phyloP scores from a whole-genome alignment of 1,140 invertebrate species.

The Drosophila bifasciata region DNA sequence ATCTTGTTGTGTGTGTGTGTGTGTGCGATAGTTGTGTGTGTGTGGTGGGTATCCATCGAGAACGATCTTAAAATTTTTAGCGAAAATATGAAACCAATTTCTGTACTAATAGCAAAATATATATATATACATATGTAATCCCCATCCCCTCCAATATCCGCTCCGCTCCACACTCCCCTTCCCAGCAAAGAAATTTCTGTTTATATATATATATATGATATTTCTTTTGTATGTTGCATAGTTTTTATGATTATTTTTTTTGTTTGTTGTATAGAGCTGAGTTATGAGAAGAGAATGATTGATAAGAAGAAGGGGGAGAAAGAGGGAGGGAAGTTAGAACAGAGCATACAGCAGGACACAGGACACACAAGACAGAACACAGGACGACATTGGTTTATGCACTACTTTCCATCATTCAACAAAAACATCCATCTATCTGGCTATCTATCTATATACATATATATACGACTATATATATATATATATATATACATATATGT shows the following conservation, averaged over 20 bases:
- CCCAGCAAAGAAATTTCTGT: constrained; percentile 22
- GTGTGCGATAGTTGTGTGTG: not conserved
- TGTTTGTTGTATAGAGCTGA: constrained; percentile 42
- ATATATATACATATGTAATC: constrained; percentile 39
- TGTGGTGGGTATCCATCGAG: constrained; percentile 11
- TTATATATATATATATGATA: constrained; percentile 31
- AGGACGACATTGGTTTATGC: no score
- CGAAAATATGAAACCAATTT: constrained; percentile 41
- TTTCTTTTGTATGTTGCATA: constrained; percentile 61
- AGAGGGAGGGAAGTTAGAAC: no score
- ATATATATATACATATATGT: constrained; percentile 17
- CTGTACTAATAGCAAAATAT: constrained; percentile 69
- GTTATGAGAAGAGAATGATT: constrained; percentile 7
- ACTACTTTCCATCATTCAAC: not conserved
- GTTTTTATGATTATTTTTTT: constrained; percentile 56
- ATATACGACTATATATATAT: constrained; percentile 10
- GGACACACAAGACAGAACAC: constrained; percentile 1
- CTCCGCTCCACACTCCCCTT: not conserved
- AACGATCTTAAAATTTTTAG: constrained; percentile 29
- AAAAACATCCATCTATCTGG: constrained; percentile 21
- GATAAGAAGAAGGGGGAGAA: no score
- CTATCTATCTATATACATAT: not conserved
- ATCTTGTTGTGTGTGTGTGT: constrained; percentile 23
- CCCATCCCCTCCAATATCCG: not conserved
- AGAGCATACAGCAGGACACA: no score